Conservation (phyloP, 2,888 invertebrate species). For the Pachliopta kotzebuea region DNA sequence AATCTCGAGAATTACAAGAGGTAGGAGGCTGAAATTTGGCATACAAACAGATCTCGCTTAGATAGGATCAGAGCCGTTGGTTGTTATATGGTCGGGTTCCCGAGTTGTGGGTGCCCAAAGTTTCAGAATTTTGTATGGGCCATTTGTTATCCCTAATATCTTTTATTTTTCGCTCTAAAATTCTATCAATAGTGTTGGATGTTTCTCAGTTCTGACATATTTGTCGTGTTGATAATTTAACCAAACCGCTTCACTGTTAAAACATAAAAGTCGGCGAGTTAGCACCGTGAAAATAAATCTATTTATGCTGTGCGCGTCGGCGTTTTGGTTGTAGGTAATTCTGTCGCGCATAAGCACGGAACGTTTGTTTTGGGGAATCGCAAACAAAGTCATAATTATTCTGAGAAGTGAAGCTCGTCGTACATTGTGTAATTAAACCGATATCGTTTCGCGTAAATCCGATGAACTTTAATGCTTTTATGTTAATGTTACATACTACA, state of each 20-base stretch:
- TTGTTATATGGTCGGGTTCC: too few species aligned
- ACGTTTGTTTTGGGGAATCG: conserved; percentile 73
- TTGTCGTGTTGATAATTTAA: neutral
- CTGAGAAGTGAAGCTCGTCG: conserved; percentile 55
- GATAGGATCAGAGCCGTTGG: too few species aligned
- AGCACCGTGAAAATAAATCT: conserved; percentile 69
- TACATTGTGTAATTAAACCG: conserved; percentile 53
- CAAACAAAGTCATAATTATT: conserved; percentile 71
- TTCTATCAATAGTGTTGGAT: too few species aligned
- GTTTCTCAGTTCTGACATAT: neutral
- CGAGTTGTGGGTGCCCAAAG: too few species aligned
- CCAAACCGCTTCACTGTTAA: conserved; percentile 36
- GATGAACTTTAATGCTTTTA: conserved; percentile 36
- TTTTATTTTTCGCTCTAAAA: too few species aligned
- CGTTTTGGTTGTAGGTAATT: conserved; percentile 64
- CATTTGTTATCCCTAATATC: too few species aligned
- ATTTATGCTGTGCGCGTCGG: conserved; percentile 69
- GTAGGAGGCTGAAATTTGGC: too few species aligned
- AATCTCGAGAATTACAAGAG: too few species aligned
- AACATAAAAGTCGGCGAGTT: conserved; percentile 65
- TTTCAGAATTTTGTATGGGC: too few species aligned
- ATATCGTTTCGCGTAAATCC: conserved; percentile 49
- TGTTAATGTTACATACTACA: neutral
- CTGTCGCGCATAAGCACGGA: conserved; percentile 63
- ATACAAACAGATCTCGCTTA: too few species aligned